phyloP scores from a whole-genome alignment of 2,888 invertebrate genomes.

The Xylota sylvarum region DNA sequence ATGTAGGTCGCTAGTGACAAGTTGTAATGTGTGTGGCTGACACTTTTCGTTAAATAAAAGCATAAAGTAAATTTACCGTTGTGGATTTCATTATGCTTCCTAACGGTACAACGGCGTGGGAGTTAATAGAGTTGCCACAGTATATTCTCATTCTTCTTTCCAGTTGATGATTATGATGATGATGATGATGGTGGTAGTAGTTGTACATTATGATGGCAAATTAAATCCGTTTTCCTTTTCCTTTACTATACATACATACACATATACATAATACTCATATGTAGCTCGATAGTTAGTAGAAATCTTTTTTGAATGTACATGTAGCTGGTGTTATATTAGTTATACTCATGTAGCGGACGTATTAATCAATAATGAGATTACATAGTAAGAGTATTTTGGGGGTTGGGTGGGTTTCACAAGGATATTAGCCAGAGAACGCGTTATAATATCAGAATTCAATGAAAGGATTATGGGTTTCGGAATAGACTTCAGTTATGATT shows the following conservation, averaged over 20 bases:
- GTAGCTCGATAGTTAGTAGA: neutral
- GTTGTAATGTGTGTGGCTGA: constrained; percentile 65
- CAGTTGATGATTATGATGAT: constrained; percentile 35
- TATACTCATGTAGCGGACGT: constrained; percentile 29
- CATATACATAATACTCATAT: neutral
- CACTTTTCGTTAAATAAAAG: constrained; percentile 70
- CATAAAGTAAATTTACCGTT: constrained; percentile 71
- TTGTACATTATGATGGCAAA: constrained; percentile 51
- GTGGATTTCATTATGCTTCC: constrained; percentile 50
- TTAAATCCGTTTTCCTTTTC: constrained; percentile 61
- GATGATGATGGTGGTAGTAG: constrained; percentile 7
- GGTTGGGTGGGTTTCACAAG: constrained; percentile 10
- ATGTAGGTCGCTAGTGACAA: constrained; percentile 61
- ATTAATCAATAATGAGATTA: constrained; percentile 53
- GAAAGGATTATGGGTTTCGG: constrained; percentile 21
- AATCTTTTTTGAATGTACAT: constrained; percentile 5
- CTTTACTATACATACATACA: constrained; percentile 37
- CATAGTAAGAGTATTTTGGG: constrained; percentile 10
- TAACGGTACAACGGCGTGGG: constrained; percentile 33
- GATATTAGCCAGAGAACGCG: constrained; percentile 8
- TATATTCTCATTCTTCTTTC: constrained; percentile 26
- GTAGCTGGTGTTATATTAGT: constrained; percentile 1
- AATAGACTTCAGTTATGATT: constrained; percentile 32
- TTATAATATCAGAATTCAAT: constrained; percentile 25
- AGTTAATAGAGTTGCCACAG: constrained; percentile 50